Conservation (phyloP, 2,113 vertebrate species). For the Callocephalon fimbriatum region DNA sequence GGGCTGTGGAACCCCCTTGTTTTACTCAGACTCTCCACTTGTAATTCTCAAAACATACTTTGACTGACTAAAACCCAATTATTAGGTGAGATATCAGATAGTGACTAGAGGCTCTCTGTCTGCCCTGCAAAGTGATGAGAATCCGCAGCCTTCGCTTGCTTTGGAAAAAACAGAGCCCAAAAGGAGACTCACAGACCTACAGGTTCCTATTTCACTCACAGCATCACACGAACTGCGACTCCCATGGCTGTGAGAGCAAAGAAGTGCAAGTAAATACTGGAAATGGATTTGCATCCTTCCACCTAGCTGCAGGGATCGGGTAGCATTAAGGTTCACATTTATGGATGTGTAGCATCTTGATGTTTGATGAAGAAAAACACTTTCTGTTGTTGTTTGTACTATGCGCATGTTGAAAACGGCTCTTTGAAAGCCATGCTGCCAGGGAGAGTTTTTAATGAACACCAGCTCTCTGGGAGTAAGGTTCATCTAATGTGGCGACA, state of each 20-base stretch:
- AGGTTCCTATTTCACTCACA: neutral
- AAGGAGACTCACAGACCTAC: neutral
- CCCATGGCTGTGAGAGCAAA: fast-evolving
- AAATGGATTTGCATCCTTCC: neutral
- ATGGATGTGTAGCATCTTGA: neutral
- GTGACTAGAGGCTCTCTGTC: neutral
- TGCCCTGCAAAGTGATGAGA: neutral
- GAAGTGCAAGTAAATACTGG: neutral
- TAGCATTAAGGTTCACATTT: neutral
- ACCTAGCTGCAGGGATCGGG: neutral
- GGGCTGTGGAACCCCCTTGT: neutral
- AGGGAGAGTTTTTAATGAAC: neutral
- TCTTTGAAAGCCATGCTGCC: neutral
- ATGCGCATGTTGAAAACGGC: neutral
- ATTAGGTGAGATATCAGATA: neutral
- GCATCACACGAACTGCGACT: neutral
- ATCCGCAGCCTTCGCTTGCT: neutral
- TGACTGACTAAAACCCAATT: neutral
- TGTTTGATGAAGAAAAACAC: neutral
- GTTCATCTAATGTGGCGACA: neutral
- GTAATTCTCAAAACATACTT: neutral
- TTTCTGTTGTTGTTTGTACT: neutral
- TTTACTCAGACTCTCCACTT: neutral
- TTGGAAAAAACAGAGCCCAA: neutral
- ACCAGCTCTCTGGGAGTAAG: neutral